phyloP scores from a whole-genome alignment of 2,888 invertebrate genomes.

The Patella depressa region DNA sequence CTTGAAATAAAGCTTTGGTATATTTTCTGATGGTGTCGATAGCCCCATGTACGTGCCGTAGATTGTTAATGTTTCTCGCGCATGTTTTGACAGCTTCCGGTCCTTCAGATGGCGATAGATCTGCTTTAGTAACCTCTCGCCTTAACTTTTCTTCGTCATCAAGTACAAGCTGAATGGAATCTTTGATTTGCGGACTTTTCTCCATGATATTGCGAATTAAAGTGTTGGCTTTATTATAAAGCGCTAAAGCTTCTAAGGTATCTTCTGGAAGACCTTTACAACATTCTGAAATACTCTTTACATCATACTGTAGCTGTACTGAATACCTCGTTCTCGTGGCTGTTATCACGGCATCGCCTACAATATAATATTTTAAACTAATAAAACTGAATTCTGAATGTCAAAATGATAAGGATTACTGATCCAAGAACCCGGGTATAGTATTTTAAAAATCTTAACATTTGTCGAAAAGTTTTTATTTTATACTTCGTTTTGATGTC shows the following conservation, averaged over 20 bases:
- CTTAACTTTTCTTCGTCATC: slow-evolving; percentile 51
- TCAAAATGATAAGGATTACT: too few species aligned
- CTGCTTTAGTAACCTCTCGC: slow-evolving; percentile 51
- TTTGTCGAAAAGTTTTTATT: too few species aligned
- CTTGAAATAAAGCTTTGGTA: slow-evolving; percentile 42
- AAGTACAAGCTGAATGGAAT: slow-evolving; percentile 47
- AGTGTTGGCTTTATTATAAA: slow-evolving; percentile 51
- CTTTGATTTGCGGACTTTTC: slow-evolving; percentile 46
- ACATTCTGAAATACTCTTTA: slow-evolving; percentile 43
- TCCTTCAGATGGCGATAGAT: slow-evolving; percentile 42
- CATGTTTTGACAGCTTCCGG: slow-evolving; percentile 49
- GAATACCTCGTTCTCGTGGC: slow-evolving; percentile 50
- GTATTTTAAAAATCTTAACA: too few species aligned
- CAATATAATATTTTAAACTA: neutral
- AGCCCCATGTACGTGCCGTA: slow-evolving; percentile 46
- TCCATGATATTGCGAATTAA: slow-evolving; percentile 49
- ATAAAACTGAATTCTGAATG: too few species aligned
- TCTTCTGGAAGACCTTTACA: slow-evolving; percentile 48
- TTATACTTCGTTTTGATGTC: too few species aligned
- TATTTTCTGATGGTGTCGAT: slow-evolving; percentile 51
- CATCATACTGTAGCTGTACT: slow-evolving; percentile 47
- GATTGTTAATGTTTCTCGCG: slow-evolving; percentile 50
- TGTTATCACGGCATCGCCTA: slow-evolving; percentile 49
- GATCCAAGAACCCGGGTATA: too few species aligned
- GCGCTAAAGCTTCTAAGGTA: slow-evolving; percentile 44